Evolutionary conservation across 1,140 invertebrate species (phyloP), one percentile per base, ranked within the genome.

Genomic region (Lasioglossum albipes): DNA sequence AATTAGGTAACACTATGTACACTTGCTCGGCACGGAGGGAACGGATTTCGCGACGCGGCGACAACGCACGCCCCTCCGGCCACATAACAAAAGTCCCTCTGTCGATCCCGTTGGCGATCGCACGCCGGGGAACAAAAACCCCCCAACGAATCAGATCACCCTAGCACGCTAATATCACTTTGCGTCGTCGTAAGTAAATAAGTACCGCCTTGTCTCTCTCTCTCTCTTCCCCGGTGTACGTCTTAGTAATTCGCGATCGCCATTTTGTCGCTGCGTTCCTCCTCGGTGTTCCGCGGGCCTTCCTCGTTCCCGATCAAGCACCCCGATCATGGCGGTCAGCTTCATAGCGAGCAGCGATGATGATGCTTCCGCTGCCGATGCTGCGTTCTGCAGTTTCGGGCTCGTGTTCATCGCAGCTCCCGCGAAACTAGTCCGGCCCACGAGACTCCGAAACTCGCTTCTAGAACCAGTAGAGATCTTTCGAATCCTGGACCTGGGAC

Each of bases 1-100:
- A 90, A 84, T 87, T 91, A 91, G 90, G 88, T 90, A 91, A 90
- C 90, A 91, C 86, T 91, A 91, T 91, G 78, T 91, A 91, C 90
- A 91, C 82, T 86, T 84, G 67, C 67, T 82, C 80, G 72, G 82
- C 31, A 18, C 79, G 75, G 75, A 20, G 16, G 16, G 45, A 73
- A 68, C 81, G 80, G 52, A 2, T n/a, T 68, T 18, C 59, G 57
- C 65, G 57, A 72, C 76, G 31, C 54, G 61, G 31, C 45, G 45
- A 49, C 45, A 12, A 49, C 45, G 13, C 45, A 45, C 45, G 45
- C 36, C 79, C 36, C n/a, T 62, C 79, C 42, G 66, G 41, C 74
- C 59, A 61, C n/a, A 68, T 85, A 88, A 88, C 78, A 89, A 88
- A 75, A 81, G 84, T 71, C 79, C 65, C 9, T 76, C n/a, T 65